Evolutionary conservation across 64 coral and sea anemone species (phyloP), one percentile per base, ranked within the genome.

Genomic region (Pocillopora verrucosa): DNA sequence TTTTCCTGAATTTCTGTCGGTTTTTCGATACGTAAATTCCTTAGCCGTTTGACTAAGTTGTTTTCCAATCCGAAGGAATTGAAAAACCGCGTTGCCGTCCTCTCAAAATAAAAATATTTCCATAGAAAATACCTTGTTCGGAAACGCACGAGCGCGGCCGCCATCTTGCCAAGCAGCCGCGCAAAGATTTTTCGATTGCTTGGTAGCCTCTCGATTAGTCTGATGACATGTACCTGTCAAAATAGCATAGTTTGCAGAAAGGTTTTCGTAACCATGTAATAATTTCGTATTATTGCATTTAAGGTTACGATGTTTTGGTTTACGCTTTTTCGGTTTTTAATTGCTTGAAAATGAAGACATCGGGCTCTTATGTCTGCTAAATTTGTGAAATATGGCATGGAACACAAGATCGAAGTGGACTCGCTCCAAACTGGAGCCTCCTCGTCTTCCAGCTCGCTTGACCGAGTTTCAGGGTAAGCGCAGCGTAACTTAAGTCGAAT

Each of bases 391-490:
- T 69, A 80, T 76, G 88, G 72, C 79, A 51, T 74, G 36, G 13
- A 93, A 93, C 30, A 64, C 60, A 9, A 88, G 88, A 25, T 76
- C 94, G 68, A 96, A 88, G 76, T 96, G 94, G 94, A 96, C 94
- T 11, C 94, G 90, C 88, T 96, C 94, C 5, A 96, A 91, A 51
- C 80, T 96, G 14, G 94, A 96, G 22, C 56, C 87, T 57, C 91
- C 94, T 36, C 91, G 91, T 34, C 34, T 76, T 1, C 94, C 94
- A 1, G 63, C 88, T 37, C 86, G 76, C 41, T 86, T 93, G 12
- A 96, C 94, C 72, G 91, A 96, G 20, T 96, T 96, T 60, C 88
- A 96, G 67, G 94, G 94, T 96, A 87, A 80, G 86, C 58, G 20
- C 19, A 24, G 16, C 13, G 13, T 14, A 11, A 12, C 4, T 15